Conservation (phyloP, 2,113 vertebrate genomes). For the Rhabdornis inornatus region DNA sequence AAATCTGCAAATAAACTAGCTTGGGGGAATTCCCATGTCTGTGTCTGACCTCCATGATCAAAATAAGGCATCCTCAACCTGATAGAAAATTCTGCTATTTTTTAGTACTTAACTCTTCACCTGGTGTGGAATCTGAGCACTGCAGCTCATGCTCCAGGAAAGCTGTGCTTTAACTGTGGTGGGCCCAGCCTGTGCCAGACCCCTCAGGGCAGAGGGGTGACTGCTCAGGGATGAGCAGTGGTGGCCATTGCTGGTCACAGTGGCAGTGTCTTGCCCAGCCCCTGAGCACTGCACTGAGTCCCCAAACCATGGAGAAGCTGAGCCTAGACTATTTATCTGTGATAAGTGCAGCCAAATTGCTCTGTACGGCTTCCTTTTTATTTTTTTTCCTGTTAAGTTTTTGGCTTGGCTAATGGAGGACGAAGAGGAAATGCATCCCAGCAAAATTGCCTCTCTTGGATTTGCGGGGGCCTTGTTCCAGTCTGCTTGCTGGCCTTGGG, state of each 20-base stretch:
- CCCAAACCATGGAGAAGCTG: accelerated
- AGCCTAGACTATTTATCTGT: neutral
- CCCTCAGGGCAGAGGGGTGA: neutral
- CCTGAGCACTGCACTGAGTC: accelerated
- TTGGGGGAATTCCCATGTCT: conserved; percentile 68
- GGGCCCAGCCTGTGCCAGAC: neutral
- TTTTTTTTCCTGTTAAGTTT: conserved; percentile 11
- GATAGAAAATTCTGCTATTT: neutral
- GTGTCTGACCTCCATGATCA: conserved; percentile 12
- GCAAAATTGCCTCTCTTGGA: neutral
- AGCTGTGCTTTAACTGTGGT: neutral
- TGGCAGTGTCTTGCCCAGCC: accelerated
- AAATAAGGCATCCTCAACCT: neutral
- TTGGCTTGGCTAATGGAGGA: conserved; percentile 24
- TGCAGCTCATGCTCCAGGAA: neutral
- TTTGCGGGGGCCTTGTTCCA: neutral
- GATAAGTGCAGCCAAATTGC: neutral
- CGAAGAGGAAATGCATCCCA: conserved; percentile 4
- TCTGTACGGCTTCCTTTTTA: neutral
- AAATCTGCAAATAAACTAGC: conserved; percentile 57
- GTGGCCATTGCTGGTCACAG: neutral
- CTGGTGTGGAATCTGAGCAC: neutral
- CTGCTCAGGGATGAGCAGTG: neutral
- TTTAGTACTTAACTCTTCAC: neutral
- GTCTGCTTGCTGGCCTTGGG: neutral